Conservation (phyloP, 2,888 invertebrate genomes). For the Cylloceria caligata region DNA sequence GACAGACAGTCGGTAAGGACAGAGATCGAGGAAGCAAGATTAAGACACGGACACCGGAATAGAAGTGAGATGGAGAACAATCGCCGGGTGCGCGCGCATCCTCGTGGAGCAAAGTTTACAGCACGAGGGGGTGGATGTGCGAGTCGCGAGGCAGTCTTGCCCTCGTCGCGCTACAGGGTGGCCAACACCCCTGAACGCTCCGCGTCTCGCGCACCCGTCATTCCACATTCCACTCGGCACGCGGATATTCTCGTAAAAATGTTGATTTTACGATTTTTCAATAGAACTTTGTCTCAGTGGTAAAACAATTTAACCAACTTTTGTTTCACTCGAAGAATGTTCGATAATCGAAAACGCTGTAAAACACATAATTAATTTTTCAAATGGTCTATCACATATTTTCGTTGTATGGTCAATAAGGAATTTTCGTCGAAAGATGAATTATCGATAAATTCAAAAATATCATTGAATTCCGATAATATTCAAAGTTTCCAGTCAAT, state of each 20-base stretch:
- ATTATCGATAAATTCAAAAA: not conserved
- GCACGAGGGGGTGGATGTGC: constrained; percentile 57
- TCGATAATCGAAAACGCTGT: not conserved
- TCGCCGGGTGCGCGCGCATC: constrained; percentile 55
- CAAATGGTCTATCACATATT: constrained; percentile 2
- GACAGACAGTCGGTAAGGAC: not conserved
- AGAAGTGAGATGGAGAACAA: constrained; percentile 48
- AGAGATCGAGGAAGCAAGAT: constrained; percentile 35
- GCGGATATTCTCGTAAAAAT: not conserved
- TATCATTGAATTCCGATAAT: not conserved
- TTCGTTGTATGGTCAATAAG: not conserved
- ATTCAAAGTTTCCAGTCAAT: not conserved
- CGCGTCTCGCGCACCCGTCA: constrained; percentile 42
- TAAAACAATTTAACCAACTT: not conserved
- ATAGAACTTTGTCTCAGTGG: not conserved
- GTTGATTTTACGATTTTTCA: not conserved
- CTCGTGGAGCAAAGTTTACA: constrained; percentile 43
- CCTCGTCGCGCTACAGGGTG: constrained; percentile 79
- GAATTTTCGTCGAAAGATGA: not conserved
- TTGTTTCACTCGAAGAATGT: not conserved
- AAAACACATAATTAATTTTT: not conserved
- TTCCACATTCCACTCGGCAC: constrained; percentile 4
- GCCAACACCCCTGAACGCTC: constrained; percentile 67
- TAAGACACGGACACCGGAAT: constrained; percentile 5
- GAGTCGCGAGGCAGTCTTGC: constrained; percentile 78